phyloP scores from a whole-genome alignment of 2,113 vertebrate species.

The Onychostoma macrolepis region DNA sequence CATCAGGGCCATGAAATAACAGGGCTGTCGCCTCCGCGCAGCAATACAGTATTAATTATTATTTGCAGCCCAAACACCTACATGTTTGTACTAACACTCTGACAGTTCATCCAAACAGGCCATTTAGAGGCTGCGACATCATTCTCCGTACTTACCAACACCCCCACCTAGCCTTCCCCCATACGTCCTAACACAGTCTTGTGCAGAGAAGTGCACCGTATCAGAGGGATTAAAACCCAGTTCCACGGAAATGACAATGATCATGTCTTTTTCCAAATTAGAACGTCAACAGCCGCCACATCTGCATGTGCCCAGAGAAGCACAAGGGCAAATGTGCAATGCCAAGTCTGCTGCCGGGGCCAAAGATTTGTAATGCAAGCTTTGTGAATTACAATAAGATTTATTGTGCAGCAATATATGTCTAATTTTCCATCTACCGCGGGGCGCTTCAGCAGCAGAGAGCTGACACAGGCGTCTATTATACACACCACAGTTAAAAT shows the following conservation, averaged over 20 bases:
- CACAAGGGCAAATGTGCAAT: constrained; percentile 53
- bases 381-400: constrained; percentile 81
- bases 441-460: constrained; percentile 74
- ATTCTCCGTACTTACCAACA: constrained; percentile 79
- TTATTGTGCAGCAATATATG: constrained; percentile 78
- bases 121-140: constrained; percentile 88
- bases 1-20: constrained; percentile 85
- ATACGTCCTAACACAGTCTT: constrained; percentile 72
- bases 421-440: constrained; percentile 82
- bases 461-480: constrained; percentile 76
- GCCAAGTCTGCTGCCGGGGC: constrained; percentile 69
- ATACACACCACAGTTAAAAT: constrained; percentile 73
- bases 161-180: constrained; percentile 52
- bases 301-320: constrained; percentile 67
- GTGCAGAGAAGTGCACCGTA: constrained; percentile 72
- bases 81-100: constrained; percentile 92
- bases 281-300: constrained; percentile 76
- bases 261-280: constrained; percentile 65
- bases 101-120: constrained; percentile 92
- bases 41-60: constrained; percentile 91
- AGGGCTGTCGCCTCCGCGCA: constrained; percentile 81
- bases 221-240: constrained; percentile 65
- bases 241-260: constrained; percentile 76
- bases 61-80: constrained; percentile 91
- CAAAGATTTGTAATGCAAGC: constrained; percentile 72